Evolutionary conservation across 1,140 invertebrate species (phyloP).

Genomic region (Hypsibius dujardini): DNA sequence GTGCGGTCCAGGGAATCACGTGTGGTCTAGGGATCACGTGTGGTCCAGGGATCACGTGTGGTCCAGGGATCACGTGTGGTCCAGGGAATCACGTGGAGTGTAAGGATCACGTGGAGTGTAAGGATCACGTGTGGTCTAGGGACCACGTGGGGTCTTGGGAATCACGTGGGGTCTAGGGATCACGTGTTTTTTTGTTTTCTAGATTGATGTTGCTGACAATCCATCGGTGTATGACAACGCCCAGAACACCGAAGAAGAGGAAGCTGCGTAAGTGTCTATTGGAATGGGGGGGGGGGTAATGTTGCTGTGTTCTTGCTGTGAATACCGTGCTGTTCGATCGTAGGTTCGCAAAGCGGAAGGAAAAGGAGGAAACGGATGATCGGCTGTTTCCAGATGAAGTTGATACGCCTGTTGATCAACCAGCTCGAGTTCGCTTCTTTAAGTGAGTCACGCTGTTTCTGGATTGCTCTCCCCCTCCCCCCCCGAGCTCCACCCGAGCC

Average conservation of each 20-base stretch:
- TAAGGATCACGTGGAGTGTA: no score
- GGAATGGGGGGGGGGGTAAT: slow-evolving; percentile 33
- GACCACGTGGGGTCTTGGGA: no score
- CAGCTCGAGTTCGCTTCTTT: slow-evolving; percentile 67
- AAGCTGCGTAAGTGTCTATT: slow-evolving; percentile 39
- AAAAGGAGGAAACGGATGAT: slow-evolving; percentile 50
- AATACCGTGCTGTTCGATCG: no score
- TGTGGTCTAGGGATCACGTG: no score
- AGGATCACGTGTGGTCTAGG: no score
- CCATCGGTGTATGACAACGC: slow-evolving; percentile 34
- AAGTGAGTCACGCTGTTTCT: slow-evolving; percentile 27
- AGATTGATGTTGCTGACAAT: slow-evolving; percentile 23
- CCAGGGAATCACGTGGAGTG: no score
- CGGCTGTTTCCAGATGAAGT: slow-evolving; percentile 89
- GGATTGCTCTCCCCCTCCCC: neutral
- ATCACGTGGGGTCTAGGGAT: no score
- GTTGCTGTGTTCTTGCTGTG: slow-evolving; percentile 26
- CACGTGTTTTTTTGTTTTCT: neutral
- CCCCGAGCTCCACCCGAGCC: neutral
- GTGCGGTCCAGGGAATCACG: no score
- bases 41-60: no score
- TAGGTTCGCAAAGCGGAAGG: slow-evolving; percentile 27
- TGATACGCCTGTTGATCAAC: slow-evolving; percentile 67
- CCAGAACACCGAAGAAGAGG: slow-evolving; percentile 40
- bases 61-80: no score